Evolutionary conservation across 2,113 vertebrate genomes (phyloP), one percentile per base, ranked within the genome.

Genomic region (Mobula birostris): DNA sequence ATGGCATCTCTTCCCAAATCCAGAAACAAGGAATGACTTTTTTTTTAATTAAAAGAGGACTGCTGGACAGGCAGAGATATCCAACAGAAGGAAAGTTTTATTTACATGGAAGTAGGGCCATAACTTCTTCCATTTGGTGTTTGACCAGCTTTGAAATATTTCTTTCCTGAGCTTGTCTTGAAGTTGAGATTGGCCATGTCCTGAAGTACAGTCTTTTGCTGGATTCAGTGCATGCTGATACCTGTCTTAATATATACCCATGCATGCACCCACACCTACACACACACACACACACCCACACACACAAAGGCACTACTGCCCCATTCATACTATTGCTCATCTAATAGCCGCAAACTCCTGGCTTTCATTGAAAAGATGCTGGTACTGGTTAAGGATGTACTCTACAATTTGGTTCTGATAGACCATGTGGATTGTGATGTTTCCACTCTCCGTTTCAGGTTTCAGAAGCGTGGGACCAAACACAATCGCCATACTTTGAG

Each of bases 391-490:
- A 88, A 99, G 97, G 95, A 99, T 96, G 83, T 98, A 97, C 95
- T 99, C 98, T 82, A 99, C 98, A 83, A 99, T 98, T 97, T 99
- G 98, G 97, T 99, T 99, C 97, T 99, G 99, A 96, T 98, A 99
- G 94, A 98, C 97, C 98, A 98, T 99, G 96, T 98, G 97, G 97
- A 98, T 97, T 56, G 98, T 96, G 95, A 99, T 98, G 97, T 97
- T 99, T 21, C 95, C 58, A 0, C 97, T 97, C 95, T 99, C 98
- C 0, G 78, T 95, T 93, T 98, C 97, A 0, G 99, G 98, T 36
- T 97, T 97, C 94, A 99, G 97, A 94, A 99, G 96, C 0, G 99
- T 99, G 90, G 99, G 99, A 11, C 99, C 98, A 0, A 99, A 99
- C 27, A 99, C 98, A 0, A 99, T 99, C 2, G 99, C 98, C 19